A percentile compares a stretch with the other conserved stretches of the same genome.
Evolutionary conservation across 2,888 invertebrate species (phyloP).

Genomic region (Clivina fossor): DNA sequence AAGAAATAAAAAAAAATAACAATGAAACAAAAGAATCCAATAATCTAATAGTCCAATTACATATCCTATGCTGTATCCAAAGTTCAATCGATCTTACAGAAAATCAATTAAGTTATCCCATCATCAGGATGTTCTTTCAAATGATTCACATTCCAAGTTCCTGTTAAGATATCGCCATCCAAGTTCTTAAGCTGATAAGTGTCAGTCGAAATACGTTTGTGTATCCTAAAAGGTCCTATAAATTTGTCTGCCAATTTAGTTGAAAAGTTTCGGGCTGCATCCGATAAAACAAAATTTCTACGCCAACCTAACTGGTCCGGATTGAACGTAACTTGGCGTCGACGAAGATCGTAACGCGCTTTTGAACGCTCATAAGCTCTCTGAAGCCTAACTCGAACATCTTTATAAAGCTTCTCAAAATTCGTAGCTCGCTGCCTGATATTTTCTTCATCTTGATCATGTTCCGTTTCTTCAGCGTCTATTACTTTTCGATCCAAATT

Average conservation of each 20-base stretch:
- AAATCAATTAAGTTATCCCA: too few relatives aligned
- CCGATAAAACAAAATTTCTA: slow-evolving; percentile 20
- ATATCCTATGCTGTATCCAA: too few relatives aligned
- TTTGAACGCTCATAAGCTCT: slow-evolving; percentile 10
- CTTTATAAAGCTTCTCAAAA: slow-evolving; percentile 13
- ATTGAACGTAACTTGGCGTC: neutral
- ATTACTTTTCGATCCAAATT: neutral
- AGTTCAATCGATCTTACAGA: too few relatives aligned
- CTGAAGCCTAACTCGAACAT: neutral
- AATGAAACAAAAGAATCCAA: too few relatives aligned
- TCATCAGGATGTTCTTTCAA: slow-evolving; percentile 8
- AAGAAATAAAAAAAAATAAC: too few relatives aligned
- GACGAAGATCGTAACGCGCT: slow-evolving; percentile 18
- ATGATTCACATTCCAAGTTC: slow-evolving; percentile 4
- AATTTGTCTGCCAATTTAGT: slow-evolving; percentile 21
- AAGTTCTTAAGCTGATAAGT: slow-evolving; percentile 1
- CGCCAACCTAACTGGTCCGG: slow-evolving; percentile 14
- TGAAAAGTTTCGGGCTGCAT: slow-evolving; percentile 6
- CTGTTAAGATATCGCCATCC: neutral
- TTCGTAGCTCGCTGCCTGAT: neutral
- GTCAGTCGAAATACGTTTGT: neutral
- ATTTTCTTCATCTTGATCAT: neutral
- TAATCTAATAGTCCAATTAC: too few relatives aligned
- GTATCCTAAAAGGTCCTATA: slow-evolving; percentile 16
- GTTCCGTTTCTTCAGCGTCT: neutral